Evolutionary conservation across 2,888 invertebrate genomes (phyloP).

Genomic region (Quadriops clusia): DNA sequence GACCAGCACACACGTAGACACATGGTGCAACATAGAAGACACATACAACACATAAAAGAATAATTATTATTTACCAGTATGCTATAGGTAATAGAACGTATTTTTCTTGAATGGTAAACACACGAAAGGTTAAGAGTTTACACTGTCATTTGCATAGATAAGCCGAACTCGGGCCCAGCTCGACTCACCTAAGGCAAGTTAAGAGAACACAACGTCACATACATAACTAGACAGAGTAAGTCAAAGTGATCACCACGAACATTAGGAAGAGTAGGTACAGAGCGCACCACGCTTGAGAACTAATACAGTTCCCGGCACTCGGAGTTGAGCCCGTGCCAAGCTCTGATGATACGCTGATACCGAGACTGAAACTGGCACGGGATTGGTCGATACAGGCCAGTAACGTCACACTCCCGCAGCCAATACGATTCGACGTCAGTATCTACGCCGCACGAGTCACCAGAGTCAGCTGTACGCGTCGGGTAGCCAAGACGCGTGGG

Average conservation of each 20-base stretch:
- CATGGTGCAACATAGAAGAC: too few species aligned
- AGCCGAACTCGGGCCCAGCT: too few species aligned
- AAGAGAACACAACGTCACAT: slow-evolving; percentile 18
- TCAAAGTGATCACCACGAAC: slow-evolving; percentile 10
- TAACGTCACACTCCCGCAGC: slow-evolving; percentile 32
- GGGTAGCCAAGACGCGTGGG: slow-evolving; percentile 33
- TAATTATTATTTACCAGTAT: too few species aligned
- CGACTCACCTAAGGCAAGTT: slow-evolving; percentile 17
- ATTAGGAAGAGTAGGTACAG: slow-evolving; percentile 25
- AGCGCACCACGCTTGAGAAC: slow-evolving; percentile 32
- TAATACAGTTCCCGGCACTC: slow-evolving; percentile 27
- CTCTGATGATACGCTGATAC: slow-evolving; percentile 34
- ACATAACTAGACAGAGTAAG: slow-evolving; percentile 10
- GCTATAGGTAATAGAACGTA: too few species aligned
- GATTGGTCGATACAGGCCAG: slow-evolving; percentile 34
- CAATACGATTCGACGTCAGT: slow-evolving; percentile 31
- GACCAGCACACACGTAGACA: too few species aligned
- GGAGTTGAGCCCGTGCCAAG: slow-evolving; percentile 30
- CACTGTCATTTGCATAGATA: slow-evolving; percentile 15
- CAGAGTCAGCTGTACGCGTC: slow-evolving; percentile 26
- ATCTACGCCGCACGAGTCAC: slow-evolving; percentile 33
- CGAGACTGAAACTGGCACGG: slow-evolving; percentile 34
- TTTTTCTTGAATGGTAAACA: neutral
- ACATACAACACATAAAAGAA: too few species aligned
- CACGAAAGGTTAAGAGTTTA: slow-evolving; percentile 4